Base-by-base conservation (phyloP, 2,888 invertebrate species). In the Acrobasis repandana region DNA sequence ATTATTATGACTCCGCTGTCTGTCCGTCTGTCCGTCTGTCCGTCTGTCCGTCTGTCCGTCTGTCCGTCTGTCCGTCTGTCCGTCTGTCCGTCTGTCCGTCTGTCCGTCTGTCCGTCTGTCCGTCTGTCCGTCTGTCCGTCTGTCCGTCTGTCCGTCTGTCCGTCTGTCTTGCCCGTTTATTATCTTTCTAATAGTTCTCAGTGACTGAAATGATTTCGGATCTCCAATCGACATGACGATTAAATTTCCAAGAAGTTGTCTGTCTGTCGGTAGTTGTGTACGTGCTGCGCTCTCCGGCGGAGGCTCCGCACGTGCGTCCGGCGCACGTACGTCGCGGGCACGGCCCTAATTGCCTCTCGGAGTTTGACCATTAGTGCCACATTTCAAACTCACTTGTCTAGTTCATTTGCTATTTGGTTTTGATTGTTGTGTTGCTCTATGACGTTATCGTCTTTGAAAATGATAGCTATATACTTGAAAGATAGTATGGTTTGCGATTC, bases 291-390 rank as follows among this genome's bases (percentile, higher is more conserved):
- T 15, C 33, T n/a, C 51, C 9, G 51, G 33, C 11, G 48, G 48
- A 18, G 18, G n/a, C 14, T 8, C 1, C 38, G 38, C 10, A 54
- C 54, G 54, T 20, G 52, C 34, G 10, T 50, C 52, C 34, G 48
- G 15, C 34, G 52, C 9, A 52, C 52, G 52, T 52, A 43, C 38
- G 36, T 3, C 16, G 36, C 50, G 1, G 1, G 9, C 18, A 20
- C 54, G 9, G 15, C 51, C 38, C 54, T 54, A 36, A 54, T 54
- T 54, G 54, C 36, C 20, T 38, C 43, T 38, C 20, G n/a, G 11
- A 52, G 38, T 34, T 36, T 10, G 36, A 52, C 15, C 52, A 20
- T 11, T 33, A 50, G 14, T 28, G 50, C 51, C 38, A n/a, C 43
- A 43, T 14, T 43, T 14, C 14, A 43, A 43, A 43, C 43, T 43